phyloP scores from a whole-genome alignment of 2,113 vertebrate species.

The Oreochromis tanganicae region DNA sequence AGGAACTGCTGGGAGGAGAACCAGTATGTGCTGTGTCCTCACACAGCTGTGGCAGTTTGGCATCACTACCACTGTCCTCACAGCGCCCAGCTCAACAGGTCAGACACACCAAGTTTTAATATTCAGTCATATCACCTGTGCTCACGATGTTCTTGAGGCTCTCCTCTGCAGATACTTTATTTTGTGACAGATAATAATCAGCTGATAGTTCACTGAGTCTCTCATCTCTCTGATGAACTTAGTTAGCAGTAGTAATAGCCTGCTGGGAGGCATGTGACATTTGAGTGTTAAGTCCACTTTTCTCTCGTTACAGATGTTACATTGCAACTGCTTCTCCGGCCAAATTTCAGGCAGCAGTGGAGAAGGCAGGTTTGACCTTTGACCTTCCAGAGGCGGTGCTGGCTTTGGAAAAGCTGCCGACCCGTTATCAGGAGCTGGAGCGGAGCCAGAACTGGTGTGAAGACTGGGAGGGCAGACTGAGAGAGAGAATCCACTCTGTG shows the following conservation, averaged over 20 bases:
- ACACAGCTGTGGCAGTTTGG: constrained; percentile 73
- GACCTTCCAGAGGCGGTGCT: constrained; percentile 71
- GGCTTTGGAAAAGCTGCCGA: constrained; percentile 70
- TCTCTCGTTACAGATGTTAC: constrained; percentile 72
- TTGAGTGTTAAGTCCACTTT: background rate
- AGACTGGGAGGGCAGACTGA: constrained; percentile 78
- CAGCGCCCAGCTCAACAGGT: constrained; percentile 48
- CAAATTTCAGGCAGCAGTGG: constrained; percentile 81
- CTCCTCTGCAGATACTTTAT: background rate
- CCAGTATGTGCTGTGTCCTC: constrained; percentile 74
- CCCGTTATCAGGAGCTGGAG: constrained; percentile 69
- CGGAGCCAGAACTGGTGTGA: constrained; percentile 73
- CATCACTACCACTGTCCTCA: constrained; percentile 65
- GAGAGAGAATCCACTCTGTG: constrained; percentile 53
- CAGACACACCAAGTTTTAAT: background rate
- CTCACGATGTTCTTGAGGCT: background rate
- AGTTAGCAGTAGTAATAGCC: background rate
- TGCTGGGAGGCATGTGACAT: background rate
- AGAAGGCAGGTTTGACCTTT: constrained; percentile 74
- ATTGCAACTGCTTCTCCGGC: constrained; percentile 85
- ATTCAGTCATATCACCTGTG: background rate
- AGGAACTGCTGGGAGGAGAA: constrained; percentile 74
- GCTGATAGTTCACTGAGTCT: background rate
- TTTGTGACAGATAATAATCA: background rate
- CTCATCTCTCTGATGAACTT: background rate